Conservation (phyloP, 2,797 vertebrate genomes). For the Chaetophractus vellerosus region DNA sequence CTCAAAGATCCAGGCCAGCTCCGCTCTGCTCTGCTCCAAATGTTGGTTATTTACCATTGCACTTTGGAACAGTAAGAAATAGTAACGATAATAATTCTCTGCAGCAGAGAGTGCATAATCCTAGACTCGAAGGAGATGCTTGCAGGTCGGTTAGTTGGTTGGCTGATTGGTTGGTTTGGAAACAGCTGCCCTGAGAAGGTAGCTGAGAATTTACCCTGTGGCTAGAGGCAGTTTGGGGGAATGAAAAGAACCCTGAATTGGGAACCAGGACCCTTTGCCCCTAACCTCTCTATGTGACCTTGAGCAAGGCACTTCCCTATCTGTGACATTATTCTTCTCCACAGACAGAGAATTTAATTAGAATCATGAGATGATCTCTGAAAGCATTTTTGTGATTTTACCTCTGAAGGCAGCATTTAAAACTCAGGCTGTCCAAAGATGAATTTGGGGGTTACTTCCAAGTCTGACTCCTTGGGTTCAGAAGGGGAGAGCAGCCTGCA, state of each 20-base stretch:
- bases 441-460: slow-evolving; percentile 66
- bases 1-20: neutral
- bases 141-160: neutral
- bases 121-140: neutral
- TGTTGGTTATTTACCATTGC: neutral
- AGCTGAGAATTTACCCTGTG: neutral
- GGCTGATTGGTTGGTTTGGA: neutral
- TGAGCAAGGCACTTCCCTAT: neutral
- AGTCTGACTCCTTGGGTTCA: slow-evolving; percentile 64
- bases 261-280: neutral
- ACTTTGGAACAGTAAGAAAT: neutral
- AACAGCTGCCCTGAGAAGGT: neutral
- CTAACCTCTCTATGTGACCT: neutral
- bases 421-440: slow-evolving; percentile 37
- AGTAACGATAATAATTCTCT: neutral
- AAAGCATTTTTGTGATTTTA: slow-evolving; percentile 48
- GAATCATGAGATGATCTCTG: neutral
- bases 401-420: slow-evolving; percentile 54
- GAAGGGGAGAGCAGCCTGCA: slow-evolving; percentile 49
- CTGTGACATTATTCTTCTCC: neutral
- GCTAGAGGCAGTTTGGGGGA: neutral
- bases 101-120: neutral
- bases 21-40: slow-evolving; percentile 6
- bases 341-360: neutral
- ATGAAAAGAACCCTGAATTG: neutral